phyloP scores from a whole-genome alignment of 2,888 invertebrate genomes.

The Geophilus truncorum region DNA sequence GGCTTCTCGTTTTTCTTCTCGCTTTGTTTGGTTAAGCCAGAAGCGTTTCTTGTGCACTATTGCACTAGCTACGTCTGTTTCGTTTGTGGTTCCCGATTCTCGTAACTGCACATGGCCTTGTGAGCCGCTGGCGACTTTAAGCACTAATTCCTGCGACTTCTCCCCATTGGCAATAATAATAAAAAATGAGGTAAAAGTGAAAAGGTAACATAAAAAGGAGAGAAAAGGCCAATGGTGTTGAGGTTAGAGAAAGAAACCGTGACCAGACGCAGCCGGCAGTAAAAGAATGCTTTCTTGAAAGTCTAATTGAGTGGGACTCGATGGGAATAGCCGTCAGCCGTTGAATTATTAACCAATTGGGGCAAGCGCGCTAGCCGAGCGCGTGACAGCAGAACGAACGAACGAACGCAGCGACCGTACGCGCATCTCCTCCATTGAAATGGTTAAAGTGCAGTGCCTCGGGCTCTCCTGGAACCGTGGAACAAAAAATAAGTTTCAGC shows the following conservation, averaged over 20 bases:
- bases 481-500: constrained; percentile 27
- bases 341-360: constrained; percentile 22
- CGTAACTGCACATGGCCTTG: no score
- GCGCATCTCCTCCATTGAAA: neutral
- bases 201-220: neutral
- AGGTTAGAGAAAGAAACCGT: neutral
- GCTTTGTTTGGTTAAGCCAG: no score
- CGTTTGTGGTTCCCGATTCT: no score
- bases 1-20: no score
- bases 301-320: constrained; percentile 17
- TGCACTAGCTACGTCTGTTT: no score
- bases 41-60: no score
- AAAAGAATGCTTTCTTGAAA: constrained; percentile 10
- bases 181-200: neutral
- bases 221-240: neutral
- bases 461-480: neutral
- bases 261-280: neutral
- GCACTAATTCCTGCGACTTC: no score
- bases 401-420: neutral
- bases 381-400: constrained; percentile 24
- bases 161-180: neutral
- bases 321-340: neutral
- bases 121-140: no score
- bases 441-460: neutral
- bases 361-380: neutral